Conservation (phyloP, 1,140 invertebrate species). For the Rhagoletis pomonella region DNA sequence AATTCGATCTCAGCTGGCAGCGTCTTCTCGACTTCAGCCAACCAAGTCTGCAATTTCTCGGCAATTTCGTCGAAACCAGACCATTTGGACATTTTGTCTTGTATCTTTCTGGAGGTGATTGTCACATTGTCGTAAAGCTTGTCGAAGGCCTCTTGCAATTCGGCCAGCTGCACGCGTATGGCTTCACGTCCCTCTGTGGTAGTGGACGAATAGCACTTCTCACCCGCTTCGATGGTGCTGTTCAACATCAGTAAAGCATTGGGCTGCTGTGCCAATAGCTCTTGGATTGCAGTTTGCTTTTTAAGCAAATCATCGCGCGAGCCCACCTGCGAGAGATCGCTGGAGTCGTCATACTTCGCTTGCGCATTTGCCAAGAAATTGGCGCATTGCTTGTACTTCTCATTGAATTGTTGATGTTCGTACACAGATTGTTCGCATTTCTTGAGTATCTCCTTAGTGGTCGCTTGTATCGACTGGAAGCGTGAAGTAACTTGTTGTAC, state of each 20-base stretch:
- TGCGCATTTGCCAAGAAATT: conserved; percentile 89
- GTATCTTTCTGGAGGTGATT: conserved; percentile 83
- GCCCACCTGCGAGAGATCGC: conserved; percentile 76
- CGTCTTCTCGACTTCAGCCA: conserved; percentile 84
- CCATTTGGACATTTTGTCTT: conserved; percentile 86
- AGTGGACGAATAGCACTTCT: conserved; percentile 91
- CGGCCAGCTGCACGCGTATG: conserved; percentile 87
- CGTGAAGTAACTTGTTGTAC: conserved; percentile 93
- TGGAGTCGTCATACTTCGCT: conserved; percentile 80
- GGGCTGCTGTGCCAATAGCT: conserved; percentile 86
- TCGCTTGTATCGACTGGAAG: conserved; percentile 92
- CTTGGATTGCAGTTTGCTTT: conserved; percentile 82
- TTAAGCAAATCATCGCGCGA: conserved; percentile 80
- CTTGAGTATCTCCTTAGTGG: conserved; percentile 93
- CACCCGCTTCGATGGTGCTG: conserved; percentile 89
- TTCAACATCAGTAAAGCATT: conserved; percentile 86
- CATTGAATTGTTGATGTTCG: conserved; percentile 88
- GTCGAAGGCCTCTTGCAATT: conserved; percentile 88
- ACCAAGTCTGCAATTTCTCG: conserved; percentile 86
- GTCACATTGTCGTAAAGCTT: conserved; percentile 87
- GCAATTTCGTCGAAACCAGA: conserved; percentile 89
- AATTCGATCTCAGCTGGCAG: conserved; percentile 86
- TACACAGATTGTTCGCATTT: conserved; percentile 93
- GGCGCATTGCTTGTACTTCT: conserved; percentile 89
- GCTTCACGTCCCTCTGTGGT: conserved; percentile 91